Evolutionary conservation across 2,888 invertebrate species (phyloP).

Genomic region (Drosophila nr. medialis): DNA sequence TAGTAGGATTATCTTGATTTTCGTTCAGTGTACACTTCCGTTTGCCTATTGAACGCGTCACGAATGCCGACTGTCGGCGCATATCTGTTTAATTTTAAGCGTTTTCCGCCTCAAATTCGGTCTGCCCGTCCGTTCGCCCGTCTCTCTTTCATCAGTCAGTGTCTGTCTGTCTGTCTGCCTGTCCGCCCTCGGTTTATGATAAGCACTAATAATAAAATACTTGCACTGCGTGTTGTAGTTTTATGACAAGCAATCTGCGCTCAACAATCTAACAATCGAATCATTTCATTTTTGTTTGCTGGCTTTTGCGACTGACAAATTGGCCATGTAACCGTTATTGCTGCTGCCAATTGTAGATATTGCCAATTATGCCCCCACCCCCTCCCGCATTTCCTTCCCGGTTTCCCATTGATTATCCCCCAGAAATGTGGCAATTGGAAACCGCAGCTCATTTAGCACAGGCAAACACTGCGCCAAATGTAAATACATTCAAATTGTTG

Average conservation of each 20-base stretch:
- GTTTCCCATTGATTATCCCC: constrained; percentile 1
- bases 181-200: constrained; percentile 16
- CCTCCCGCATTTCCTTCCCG: neutral
- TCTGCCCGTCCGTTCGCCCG: neutral
- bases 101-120: constrained; percentile 27
- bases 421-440: constrained; percentile 2
- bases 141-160: neutral
- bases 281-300: constrained; percentile 13
- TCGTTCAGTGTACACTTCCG: constrained; percentile 4
- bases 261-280: constrained; percentile 12
- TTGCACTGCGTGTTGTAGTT: constrained; percentile 17
- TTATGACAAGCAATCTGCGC: constrained; percentile 20
- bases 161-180: neutral
- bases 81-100: constrained; percentile 52
- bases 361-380: neutral
- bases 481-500: constrained; percentile 11
- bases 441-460: constrained; percentile 26
- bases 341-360: constrained; percentile 6
- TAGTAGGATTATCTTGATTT: neutral
- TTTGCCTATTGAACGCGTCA: constrained; percentile 44
- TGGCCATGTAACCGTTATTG: constrained; percentile 4
- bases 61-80: constrained; percentile 42
- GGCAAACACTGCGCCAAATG: neutral
- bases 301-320: constrained; percentile 10
- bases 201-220: constrained; percentile 33